Base-by-base conservation (phyloP, 2,888 invertebrate species). In the Strigamia crassipes region DNA sequence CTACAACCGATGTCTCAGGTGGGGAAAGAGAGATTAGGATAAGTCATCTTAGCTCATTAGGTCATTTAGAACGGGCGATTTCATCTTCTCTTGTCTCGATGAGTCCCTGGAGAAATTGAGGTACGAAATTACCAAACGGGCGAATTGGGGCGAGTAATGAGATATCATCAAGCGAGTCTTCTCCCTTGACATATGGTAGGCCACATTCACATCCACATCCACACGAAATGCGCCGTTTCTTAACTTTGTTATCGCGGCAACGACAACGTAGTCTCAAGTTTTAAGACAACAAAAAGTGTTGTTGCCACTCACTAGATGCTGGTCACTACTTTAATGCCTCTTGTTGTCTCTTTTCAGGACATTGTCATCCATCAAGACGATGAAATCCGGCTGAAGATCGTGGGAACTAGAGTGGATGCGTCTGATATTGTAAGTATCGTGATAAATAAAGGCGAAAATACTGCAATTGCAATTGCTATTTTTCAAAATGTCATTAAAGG, bases 371-470 rank as follows among this genome's bases (percentile, higher is more conserved):
- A 96, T 87, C 95, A 96, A 83, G 98, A 98, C 88, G 97, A 98
- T 89, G 97, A 97, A 88, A 98, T 99, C 86, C 91, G 99, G 88
- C 90, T 99, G 83, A 99, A 99, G 91, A 97, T 99, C 87, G 99
- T 99, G 41, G 99, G 99, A 82, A 99, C 98, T 0, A 92, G 99
- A 87, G 98, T 99, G 0, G 99, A 99, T 89, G 99, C 99, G 5
- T 95, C 95, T 82, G 99, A 99, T 88, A 99, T 99, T 89, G 96
- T 97, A 90, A 93, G 94, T 92, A 81, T 6, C 42, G 85, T 85
- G 34, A 85, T 85, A 83, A 83, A 84, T 79, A 81, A 51, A 51
- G 51, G 18, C 51, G 15, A 6, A 51, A 18, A 18, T 51, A 18
- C 51, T 15, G n/a, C 18, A 18, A 15, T 51, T 15, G n/a, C 18